Evolutionary conservation across 2,888 invertebrate species (phyloP).

Genomic region (Chelonus formosanus): DNA sequence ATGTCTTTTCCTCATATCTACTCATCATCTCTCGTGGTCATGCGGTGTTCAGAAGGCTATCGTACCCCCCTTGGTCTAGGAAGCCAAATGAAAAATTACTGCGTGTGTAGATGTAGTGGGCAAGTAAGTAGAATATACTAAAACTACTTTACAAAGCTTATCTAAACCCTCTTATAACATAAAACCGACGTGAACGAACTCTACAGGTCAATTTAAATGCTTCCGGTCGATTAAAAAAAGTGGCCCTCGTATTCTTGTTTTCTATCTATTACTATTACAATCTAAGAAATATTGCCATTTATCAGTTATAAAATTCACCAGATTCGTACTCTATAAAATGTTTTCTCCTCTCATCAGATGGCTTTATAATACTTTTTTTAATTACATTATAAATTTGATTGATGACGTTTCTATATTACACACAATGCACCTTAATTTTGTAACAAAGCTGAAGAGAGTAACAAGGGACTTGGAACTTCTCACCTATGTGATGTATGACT

Average conservation of each 20-base stretch:
- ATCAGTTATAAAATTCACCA: too few relatives aligned
- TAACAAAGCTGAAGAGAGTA: constrained; percentile 1
- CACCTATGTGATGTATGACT: constrained; percentile 36
- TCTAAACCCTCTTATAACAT: too few relatives aligned
- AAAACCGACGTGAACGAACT: too few relatives aligned
- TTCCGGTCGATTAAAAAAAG: too few relatives aligned
- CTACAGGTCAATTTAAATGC: too few relatives aligned
- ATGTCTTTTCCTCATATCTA: constrained; percentile 11
- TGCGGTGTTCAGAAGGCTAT: constrained; percentile 4
- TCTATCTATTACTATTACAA: too few relatives aligned
- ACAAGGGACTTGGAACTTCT: constrained; percentile 28
- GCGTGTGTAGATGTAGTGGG: constrained; percentile 4
- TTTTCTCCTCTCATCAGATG: too few relatives aligned
- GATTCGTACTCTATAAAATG: too few relatives aligned
- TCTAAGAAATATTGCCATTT: too few relatives aligned
- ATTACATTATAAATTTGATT: constrained; percentile 4
- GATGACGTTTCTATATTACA: neutral
- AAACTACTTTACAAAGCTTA: neutral
- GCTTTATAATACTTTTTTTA: neutral
- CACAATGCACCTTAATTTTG: too few relatives aligned
- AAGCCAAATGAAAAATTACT: constrained; percentile 7
- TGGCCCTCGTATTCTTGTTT: too few relatives aligned
- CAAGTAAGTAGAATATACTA: constrained; percentile 4
- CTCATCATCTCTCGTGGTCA: constrained; percentile 13
- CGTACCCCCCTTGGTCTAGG: constrained; percentile 7